Base-by-base conservation (phyloP, 2,888 invertebrate species). In the Drosophila percnosoma region DNA sequence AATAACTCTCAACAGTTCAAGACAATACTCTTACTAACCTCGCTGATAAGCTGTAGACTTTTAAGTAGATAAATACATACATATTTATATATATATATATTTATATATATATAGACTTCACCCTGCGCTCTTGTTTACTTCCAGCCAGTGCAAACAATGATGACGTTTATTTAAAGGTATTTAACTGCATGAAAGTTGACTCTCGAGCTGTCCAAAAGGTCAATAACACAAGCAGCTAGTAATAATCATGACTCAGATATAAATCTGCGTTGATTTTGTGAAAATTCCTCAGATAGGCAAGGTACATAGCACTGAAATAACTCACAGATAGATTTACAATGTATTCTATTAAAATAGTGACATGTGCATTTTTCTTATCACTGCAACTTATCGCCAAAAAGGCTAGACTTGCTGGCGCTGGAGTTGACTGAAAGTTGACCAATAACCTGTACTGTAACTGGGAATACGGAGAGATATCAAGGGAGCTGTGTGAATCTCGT, bases 281-380 rank as follows among this genome's bases (percentile, higher is more conserved):
- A 48, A 59, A 75, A 80, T 80, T 80, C 71, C 67, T 40, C 7
- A 75, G 71, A 80, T 74, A 75, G 59, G 24, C 62, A 61, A 63
- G 45, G 57, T 62, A 65, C 52, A 73, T 62, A 68, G 21, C 27
- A 31, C 5, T 18, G 18, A 52, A 51, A 60, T 68, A 66, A 24
- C 53, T 51, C 36, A 61, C 72, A 61, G 72, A 78, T 58, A 42
- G 72, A 76, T 80, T 80, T 78, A 80, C 72, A 29, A 31, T 13
- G 21, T 27, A 51, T 29, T 8, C 40, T 31, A 10, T 31, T 31
- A 21, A 42, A 15, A 42, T 57, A 42, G 3, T 21, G 21, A 15
- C 29, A 21, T 11, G 11, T 21, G 38, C 15, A 29, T 5, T 42
- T 40, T 57, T 42, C 27, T 55, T 55, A 55, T 55, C 38, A 55